Base-by-base conservation (phyloP, 1,140 invertebrate genomes). In the Charaxes varanes region DNA sequence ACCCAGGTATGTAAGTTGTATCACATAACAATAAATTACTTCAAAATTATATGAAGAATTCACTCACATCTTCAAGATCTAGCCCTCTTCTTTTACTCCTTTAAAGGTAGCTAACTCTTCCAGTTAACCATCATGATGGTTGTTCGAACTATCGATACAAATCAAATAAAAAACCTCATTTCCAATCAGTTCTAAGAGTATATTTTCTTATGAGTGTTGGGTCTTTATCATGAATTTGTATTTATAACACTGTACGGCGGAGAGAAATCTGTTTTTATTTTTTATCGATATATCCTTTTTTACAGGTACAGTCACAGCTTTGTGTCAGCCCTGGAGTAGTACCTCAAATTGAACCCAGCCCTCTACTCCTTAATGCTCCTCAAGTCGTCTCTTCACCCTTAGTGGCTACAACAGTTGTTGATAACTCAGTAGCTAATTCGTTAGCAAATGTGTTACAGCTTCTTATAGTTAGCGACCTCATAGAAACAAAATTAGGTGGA, bases 401-500 rank as follows among this genome's bases (percentile, higher is more conserved):
- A 12, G 18, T 41, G 10, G 18, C 35, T 0, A 68, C 68, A 0
- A 68, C 71, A 0, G 37, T 72, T 2, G 43, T 76, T 0, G 66
- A 76, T 13, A 67, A 62, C 31, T 57, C 58, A 4, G 33, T 76
- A 2, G 56, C 68, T 5, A 72, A 57, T 14, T 45, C 68, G 2
- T 46, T 76, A 32, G 69, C 62, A 1, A 77, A 71, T 38, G 61
- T 62, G 3, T 23, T 77, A 11, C 72, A 77, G 27, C 34, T 73
- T 1, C 22, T 73, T 6, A 66, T 73, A 1, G 62, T 72, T 1
- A 69, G 57, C 26, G 62, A 76, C 23, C 37, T 70, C 5, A 47
- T 72, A 6, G 55, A 62, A 27, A 48, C 56, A 1, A 46, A 46
- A 8, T 27, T 57, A 22, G 53, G 43, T 13, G 8, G 36, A 6